Conservation (phyloP, 1,140 invertebrate genomes). For the Mya arenaria region DNA sequence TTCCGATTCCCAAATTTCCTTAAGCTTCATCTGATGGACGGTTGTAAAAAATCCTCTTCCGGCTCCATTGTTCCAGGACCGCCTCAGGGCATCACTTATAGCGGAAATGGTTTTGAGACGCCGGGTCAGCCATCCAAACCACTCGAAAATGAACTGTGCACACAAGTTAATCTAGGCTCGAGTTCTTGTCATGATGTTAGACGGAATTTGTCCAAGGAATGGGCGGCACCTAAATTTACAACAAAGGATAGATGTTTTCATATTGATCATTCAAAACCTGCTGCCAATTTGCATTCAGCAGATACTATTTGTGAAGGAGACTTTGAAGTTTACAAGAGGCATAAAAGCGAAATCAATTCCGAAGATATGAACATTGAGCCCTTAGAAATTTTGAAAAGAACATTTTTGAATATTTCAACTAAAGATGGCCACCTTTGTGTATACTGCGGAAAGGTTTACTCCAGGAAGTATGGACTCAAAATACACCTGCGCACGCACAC, state of each 20-base stretch:
- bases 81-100: no score
- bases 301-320: neutral
- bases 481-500: constrained; percentile 97
- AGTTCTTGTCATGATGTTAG: no score
- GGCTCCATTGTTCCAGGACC: no score
- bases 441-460: constrained; percentile 94
- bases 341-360: constrained; percentile 56
- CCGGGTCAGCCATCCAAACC: no score
- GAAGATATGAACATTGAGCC: constrained; percentile 71
- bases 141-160: no score
- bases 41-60: no score
- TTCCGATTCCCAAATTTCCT: no score
- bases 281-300: neutral
- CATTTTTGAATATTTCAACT: constrained; percentile 72
- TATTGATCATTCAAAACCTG: neutral
- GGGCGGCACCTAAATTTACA: neutral
- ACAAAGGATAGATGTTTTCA: neutral
- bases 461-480: constrained; percentile 96
- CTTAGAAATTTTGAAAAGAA: constrained; percentile 70
- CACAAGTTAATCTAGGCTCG: no score
- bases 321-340: neutral
- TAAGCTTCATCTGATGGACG: no score
- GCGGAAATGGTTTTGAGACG: no score
- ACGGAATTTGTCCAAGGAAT: no score
- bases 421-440: constrained; percentile 77